These are phyloP conservation scores for Hemichromis elongatus DNA, from an alignment of 2,113 vertebrate genomes.

Conservation along the genomic window DNA sequence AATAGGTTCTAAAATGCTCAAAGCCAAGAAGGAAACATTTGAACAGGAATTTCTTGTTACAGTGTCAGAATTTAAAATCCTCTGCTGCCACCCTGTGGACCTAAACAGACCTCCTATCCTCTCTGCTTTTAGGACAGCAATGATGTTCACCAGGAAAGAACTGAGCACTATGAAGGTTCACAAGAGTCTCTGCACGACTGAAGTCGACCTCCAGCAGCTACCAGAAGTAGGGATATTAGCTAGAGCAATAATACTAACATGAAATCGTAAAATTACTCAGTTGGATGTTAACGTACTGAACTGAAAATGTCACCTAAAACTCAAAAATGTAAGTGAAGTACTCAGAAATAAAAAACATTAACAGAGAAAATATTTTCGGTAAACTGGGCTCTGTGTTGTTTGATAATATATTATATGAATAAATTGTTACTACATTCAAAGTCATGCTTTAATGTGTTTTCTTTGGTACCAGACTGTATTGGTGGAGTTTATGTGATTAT, in stretches of 20 bases:
- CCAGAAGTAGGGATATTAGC: neutral
- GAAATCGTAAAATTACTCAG: neutral
- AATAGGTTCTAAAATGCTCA: neutral
- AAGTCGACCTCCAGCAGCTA: neutral
- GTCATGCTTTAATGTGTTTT: neutral
- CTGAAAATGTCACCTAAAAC: neutral
- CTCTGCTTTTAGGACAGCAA: constrained; percentile 49
- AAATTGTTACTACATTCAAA: neutral
- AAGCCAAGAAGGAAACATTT: neutral
- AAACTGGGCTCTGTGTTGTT: neutral
- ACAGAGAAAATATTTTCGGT: neutral
- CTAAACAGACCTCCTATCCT: neutral
- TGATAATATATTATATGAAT: neutral
- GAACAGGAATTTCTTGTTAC: neutral
- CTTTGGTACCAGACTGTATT: neutral
- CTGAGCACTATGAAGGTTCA: constrained; percentile 51
- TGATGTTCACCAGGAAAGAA: neutral
- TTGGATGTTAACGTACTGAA: neutral
- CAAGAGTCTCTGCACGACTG: constrained; percentile 58
- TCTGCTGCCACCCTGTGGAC: constrained; percentile 28
- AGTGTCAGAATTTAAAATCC: neutral
- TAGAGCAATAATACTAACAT: neutral
- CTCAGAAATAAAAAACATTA: neutral
- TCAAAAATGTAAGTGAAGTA: neutral
- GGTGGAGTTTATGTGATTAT: neutral